Percentiles rank a stretch among this genome's conserved stretches.
Evolutionary conservation across 2,797 vertebrate genomes (phyloP).

Genomic region (Lateolabrax maculatus): DNA sequence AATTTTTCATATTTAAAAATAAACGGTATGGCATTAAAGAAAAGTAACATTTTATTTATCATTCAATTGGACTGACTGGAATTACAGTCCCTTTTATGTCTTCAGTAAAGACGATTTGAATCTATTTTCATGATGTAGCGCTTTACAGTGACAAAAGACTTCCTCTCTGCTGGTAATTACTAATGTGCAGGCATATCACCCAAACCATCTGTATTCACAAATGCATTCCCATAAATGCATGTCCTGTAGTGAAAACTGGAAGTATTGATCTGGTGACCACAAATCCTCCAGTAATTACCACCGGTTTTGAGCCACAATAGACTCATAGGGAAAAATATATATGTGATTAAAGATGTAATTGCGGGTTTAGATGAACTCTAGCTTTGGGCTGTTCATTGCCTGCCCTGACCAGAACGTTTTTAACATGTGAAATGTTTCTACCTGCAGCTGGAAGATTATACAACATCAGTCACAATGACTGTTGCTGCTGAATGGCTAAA

Average conservation of each 20-base stretch:
- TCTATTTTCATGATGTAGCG: conserved; percentile 21
- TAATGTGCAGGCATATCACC: conserved; percentile 20
- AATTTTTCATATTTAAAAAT: neutral
- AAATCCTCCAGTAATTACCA: conserved; percentile 48
- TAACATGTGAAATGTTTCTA: conserved; percentile 11
- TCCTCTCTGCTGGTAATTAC: conserved; percentile 60
- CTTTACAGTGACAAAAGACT: conserved; percentile 52
- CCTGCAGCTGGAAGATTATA: conserved; percentile 3
- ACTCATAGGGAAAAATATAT: conserved; percentile 10
- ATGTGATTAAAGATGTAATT: conserved; percentile 28
- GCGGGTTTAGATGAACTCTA: conserved; percentile 47
- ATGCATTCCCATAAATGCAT: conserved; percentile 51
- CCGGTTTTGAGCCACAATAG: conserved; percentile 33
- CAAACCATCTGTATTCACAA: conserved; percentile 44
- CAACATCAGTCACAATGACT: conserved; percentile 11
- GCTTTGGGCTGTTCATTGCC: conserved; percentile 1
- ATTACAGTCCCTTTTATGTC: conserved; percentile 9
- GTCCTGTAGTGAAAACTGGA: conserved; percentile 50
- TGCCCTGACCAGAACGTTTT: neutral
- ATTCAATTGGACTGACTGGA: conserved; percentile 41
- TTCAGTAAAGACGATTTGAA: conserved; percentile 18
- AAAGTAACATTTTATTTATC: conserved; percentile 17
- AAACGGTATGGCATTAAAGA: neutral
- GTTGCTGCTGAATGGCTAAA: conserved; percentile 18
- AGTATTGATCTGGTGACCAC: conserved; percentile 51